Base-by-base conservation (phyloP, 2,797 vertebrate species). In the Argyrosomus regius region DNA sequence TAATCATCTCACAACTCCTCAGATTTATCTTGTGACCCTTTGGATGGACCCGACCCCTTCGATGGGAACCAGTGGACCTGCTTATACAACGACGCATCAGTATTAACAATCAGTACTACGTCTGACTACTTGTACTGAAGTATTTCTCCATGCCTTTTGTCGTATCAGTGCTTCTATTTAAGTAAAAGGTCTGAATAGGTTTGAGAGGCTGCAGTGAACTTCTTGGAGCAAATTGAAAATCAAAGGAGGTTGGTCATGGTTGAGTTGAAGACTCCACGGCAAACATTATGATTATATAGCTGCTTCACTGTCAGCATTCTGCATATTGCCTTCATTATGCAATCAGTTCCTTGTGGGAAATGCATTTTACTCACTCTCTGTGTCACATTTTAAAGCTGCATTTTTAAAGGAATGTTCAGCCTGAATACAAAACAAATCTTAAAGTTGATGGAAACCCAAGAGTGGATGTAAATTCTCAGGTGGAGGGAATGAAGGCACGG, bases 251-350 rank as follows among this genome's bases (percentile, higher is more conserved):
- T 26, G 28, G 22, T 26, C 24, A 22, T 1, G 35, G 62, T 10
- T 1, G 24, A 54, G 43, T 13, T 24, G 4, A 35, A 50, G 69
- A 48, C 8, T 41, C 10, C 3, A 31, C 35, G 13, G 50, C 43
- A 59, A 17, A 66, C 64, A 17, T 22, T 13, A 28, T 3, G 14
- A 24, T 24, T 5, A 31, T 59, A 6, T 10, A 2, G 16, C 13
- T 3, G 16, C 53, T 57, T 60, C 48, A 17, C 24, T 46, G 60
- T 56, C 35, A 17, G 50, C 35, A 41, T 48, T 26, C 52, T 57
- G 50, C 70, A n/a, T 24, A 28, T 35, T 5, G 20, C 8, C 48
- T 68, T 67, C 49, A 61, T 69, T 77, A 56, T 77, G 56, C 24
- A 22, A 14, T 22, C 28, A 26, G 18, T 3, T 63, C 28, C 66